Conservation (phyloP, 1,140 invertebrate species). For the Lordiphosa collinella region DNA sequence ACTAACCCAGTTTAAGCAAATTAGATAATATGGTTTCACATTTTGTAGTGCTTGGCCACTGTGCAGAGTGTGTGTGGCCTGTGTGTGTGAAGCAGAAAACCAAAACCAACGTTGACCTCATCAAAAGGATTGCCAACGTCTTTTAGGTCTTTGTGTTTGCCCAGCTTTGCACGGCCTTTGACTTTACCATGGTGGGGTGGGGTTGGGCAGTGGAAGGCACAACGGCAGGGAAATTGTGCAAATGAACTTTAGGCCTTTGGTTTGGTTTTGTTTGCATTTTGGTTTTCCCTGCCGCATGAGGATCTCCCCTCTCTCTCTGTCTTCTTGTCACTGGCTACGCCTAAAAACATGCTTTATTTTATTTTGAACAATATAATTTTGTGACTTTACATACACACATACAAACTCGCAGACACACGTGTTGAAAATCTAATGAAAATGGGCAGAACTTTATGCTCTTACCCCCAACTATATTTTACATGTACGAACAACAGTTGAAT, state of each 20-base stretch:
- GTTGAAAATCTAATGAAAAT: constrained; percentile 68
- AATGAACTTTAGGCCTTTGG: constrained; percentile 78
- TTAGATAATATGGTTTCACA: too few relatives aligned
- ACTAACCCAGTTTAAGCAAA: too few relatives aligned
- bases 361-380: constrained; percentile 75
- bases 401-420: constrained; percentile 21
- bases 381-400: constrained; percentile 52
- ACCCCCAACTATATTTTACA: constrained; percentile 9
- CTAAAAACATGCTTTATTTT: constrained; percentile 69
- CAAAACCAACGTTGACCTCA: constrained; percentile 70
- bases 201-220: neutral
- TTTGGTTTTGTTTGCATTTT: constrained; percentile 72
- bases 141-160: constrained; percentile 77
- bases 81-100: constrained; percentile 40
- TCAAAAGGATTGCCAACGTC: constrained; percentile 76
- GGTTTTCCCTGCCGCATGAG: constrained; percentile 41
- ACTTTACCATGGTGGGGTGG: constrained; percentile 44
- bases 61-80: constrained; percentile 10
- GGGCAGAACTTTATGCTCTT: constrained; percentile 20
- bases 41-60: too few relatives aligned
- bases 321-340: constrained; percentile 17
- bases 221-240: constrained; percentile 59
- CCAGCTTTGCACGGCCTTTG: constrained; percentile 62
- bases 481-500: constrained; percentile 57
- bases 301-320: constrained; percentile 5